A percentile compares a stretch with the other conserved stretches of the same genome.
Conservation (phyloP, 1,140 invertebrate species). For the Lerema accius region DNA sequence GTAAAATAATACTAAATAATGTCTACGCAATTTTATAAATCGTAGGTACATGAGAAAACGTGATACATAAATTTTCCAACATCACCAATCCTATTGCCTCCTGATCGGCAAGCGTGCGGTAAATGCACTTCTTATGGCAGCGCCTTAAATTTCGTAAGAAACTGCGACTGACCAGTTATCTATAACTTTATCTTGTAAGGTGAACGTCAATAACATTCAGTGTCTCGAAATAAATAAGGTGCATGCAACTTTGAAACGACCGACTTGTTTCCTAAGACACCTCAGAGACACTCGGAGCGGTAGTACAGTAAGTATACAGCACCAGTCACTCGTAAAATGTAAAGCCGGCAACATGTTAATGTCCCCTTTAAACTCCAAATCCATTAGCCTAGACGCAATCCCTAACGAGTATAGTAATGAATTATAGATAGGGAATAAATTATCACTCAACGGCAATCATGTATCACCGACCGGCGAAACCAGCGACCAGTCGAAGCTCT, state of each 20-base stretch:
- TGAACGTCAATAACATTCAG: slow-evolving; percentile 38
- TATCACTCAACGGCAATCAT: slow-evolving; percentile 16
- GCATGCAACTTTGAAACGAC: slow-evolving; percentile 11
- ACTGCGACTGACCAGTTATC: slow-evolving; percentile 46
- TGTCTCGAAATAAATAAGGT: slow-evolving; percentile 35
- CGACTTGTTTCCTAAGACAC: slow-evolving; percentile 6
- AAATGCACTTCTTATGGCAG: not conserved
- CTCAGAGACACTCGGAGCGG: not conserved
- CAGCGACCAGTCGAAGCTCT: too few species aligned
- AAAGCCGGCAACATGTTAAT: slow-evolving; percentile 16
- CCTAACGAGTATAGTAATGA: slow-evolving; percentile 21
- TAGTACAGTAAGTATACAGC: too few species aligned
- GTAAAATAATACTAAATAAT: too few species aligned
- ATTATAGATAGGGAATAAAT: slow-evolving; percentile 23
- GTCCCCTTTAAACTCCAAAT: slow-evolving; percentile 9
- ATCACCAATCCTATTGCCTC: too few species aligned
- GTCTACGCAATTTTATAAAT: too few species aligned
- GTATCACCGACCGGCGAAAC: not conserved
- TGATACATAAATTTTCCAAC: too few species aligned
- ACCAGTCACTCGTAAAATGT: too few species aligned
- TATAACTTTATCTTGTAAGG: slow-evolving; percentile 39
- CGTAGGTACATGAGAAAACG: too few species aligned
- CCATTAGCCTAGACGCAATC: slow-evolving; percentile 16
- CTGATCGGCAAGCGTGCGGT: not conserved
- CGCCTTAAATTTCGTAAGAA: slow-evolving; percentile 44